Percentiles rank a stretch among this genome's conserved stretches.
Evolutionary conservation across 2,797 vertebrate species (phyloP).

Genomic region (Cercopithecus hamlyni): DNA sequence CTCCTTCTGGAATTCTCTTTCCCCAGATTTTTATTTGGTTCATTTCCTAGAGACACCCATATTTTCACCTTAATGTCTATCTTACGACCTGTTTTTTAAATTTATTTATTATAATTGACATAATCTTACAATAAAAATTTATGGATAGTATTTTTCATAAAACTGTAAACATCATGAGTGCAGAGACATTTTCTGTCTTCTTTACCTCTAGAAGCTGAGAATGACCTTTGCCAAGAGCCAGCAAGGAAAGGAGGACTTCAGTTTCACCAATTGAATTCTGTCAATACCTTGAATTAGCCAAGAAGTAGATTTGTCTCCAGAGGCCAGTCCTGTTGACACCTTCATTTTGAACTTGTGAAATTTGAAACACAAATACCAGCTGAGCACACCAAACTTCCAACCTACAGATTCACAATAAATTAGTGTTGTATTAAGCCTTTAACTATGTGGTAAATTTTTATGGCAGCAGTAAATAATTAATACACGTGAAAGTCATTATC

Average conservation of each 20-base stretch:
- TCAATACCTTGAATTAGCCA: background rate
- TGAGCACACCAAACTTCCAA: background rate
- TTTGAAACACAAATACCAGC: background rate
- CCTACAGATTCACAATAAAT: background rate
- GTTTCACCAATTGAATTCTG: background rate
- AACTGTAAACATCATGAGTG: background rate
- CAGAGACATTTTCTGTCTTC: background rate
- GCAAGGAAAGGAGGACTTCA: background rate
- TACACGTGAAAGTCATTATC: background rate
- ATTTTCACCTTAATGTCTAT: background rate
- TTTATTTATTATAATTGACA: background rate
- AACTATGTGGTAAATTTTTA: background rate
- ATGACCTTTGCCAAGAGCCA: background rate
- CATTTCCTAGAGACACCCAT: background rate
- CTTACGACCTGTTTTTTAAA: background rate
- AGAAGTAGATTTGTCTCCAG: background rate
- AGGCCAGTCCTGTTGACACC: background rate
- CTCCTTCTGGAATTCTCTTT: background rate
- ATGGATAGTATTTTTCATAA: background rate
- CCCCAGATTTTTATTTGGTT: background rate
- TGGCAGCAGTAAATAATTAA: background rate
- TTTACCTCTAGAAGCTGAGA: background rate
- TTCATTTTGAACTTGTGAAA: background rate
- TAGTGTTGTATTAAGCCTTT: background rate
- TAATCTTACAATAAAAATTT: background rate